phyloP scores from a whole-genome alignment of 2,113 vertebrate species.

The Ginglymostoma cirratum region DNA sequence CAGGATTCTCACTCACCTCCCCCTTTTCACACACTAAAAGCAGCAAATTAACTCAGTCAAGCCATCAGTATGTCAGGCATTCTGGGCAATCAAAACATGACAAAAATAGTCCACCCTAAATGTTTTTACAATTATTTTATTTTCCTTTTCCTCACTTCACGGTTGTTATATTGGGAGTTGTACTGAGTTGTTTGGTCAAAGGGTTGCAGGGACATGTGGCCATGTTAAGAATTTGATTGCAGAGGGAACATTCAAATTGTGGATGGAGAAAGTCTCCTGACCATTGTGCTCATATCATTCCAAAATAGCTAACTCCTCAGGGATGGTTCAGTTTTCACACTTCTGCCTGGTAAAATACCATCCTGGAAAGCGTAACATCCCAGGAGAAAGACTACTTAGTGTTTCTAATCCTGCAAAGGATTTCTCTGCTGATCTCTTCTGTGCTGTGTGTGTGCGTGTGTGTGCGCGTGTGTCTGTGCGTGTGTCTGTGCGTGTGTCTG shows the following conservation, averaged over 20 bases:
- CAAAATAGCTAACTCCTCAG: slow-evolving; percentile 5
- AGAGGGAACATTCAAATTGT: not conserved
- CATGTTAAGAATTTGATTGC: not conserved
- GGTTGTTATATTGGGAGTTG: not conserved
- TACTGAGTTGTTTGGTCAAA: not conserved
- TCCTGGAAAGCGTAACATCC: not conserved
- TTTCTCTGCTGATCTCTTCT: not conserved
- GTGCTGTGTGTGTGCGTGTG: not conserved
- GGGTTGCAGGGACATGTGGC: not conserved
- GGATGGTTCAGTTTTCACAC: slow-evolving; percentile 16
- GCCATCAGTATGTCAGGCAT: slow-evolving; percentile 4
- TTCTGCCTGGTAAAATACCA: not conserved
- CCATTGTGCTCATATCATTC: not conserved
- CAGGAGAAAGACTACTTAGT: not conserved
- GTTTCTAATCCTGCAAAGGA: not conserved
- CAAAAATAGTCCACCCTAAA: not conserved
- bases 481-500: not conserved
- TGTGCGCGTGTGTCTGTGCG: not conserved
- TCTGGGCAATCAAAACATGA: slow-evolving; percentile 14
- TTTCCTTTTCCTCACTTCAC: slow-evolving; percentile 1
- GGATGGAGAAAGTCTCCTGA: not conserved
- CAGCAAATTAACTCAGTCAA: not conserved
- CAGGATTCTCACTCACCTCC: not conserved
- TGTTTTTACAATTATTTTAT: slow-evolving; percentile 8
- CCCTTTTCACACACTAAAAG: slow-evolving; percentile 12